A percentile compares a stretch with the other conserved stretches of the same genome.
phyloP scores from a whole-genome alignment of 1,140 invertebrate species.

The Drosophila malerkotliana region DNA sequence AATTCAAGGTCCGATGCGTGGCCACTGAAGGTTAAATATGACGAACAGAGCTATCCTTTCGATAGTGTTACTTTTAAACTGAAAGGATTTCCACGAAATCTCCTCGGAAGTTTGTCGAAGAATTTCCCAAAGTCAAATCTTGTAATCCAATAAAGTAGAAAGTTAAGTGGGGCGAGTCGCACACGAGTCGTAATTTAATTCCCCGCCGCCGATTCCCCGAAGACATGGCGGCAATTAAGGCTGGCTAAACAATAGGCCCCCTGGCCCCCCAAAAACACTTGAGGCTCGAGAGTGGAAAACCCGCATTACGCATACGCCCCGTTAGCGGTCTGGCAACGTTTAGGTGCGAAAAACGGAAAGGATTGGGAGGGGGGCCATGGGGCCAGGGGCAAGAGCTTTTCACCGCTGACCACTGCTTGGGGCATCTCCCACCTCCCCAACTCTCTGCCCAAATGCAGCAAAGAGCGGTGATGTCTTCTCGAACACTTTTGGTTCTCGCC shows the following conservation, averaged over 20 bases:
- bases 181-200: conserved; percentile 23
- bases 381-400: conserved; percentile 59
- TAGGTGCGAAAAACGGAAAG: conserved; percentile 24
- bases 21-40: conserved; percentile 72
- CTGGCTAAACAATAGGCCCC: conserved; percentile 22
- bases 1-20: conserved; percentile 75
- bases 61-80: conserved; percentile 16
- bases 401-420: conserved; percentile 55
- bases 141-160: conserved; percentile 20
- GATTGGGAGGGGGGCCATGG: neutral
- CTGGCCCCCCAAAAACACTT: conserved; percentile 26
- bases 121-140: conserved; percentile 9
- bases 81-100: conserved; percentile 17
- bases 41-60: conserved; percentile 21
- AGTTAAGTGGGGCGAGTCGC: conserved; percentile 16
- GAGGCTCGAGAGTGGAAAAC: conserved; percentile 49
- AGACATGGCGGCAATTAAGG: conserved; percentile 31
- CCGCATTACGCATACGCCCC: conserved; percentile 76
- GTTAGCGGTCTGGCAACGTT: conserved; percentile 72
- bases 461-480: conserved; percentile 25
- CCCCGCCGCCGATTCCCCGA: neutral
- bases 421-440: conserved; percentile 17
- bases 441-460: conserved; percentile 11
- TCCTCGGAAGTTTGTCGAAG: conserved; percentile 6
- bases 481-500: conserved; percentile 54